Percentiles rank a stretch among this genome's conserved stretches.
Evolutionary conservation across 2,113 vertebrate genomes (phyloP).

Genomic region (Epinephelus fuscoguttatus): DNA sequence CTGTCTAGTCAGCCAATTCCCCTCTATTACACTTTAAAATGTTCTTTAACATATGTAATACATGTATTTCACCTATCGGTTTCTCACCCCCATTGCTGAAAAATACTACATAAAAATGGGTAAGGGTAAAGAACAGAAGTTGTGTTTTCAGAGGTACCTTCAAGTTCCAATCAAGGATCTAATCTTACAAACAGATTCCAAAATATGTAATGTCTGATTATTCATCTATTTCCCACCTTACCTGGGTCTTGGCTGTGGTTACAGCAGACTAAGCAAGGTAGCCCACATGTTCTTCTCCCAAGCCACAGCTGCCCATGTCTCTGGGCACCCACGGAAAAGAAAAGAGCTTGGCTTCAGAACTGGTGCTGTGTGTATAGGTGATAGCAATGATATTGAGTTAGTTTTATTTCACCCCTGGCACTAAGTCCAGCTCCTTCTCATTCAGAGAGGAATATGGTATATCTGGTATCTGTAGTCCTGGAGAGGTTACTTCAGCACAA

Average conservation of each 20-base stretch:
- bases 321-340: neutral
- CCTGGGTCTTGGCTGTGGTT: neutral
- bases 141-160: neutral
- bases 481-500: no score
- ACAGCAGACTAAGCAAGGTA: neutral
- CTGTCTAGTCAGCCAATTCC: neutral
- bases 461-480: no score
- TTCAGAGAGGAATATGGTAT: no score
- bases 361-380: neutral
- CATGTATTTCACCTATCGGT: neutral
- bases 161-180: neutral
- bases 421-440: no score
- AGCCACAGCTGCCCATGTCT: neutral
- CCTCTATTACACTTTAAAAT: neutral
- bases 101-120: neutral
- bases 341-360: neutral
- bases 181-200: neutral
- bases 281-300: neutral
- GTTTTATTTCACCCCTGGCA: no score
- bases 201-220: neutral
- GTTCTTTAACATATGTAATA: conserved; percentile 2
- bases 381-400: no score
- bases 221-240: neutral
- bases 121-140: neutral
- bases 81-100: neutral